Evolutionary conservation across 2,888 invertebrate genomes (phyloP), one percentile per base, ranked within the genome.

Genomic region (Cenopis cana): DNA sequence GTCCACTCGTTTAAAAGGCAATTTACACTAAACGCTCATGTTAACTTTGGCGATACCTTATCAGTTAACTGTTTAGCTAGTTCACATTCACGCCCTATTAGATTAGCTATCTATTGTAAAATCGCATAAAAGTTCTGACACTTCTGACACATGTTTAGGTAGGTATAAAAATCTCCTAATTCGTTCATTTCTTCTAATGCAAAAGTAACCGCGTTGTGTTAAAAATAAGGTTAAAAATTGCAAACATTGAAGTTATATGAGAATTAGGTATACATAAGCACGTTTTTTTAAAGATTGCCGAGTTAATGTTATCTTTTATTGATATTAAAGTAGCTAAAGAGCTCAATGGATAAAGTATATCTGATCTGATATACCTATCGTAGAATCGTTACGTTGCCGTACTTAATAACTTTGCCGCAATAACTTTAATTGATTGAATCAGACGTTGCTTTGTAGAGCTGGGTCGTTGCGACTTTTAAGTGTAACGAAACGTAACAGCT

Each of bases 31-130:
- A n/a, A n/a, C n/a, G n/a, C n/a, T 41, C 66, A 64, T 77, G 76
- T 77, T 77, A 74, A 79, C 77, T 74, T 70, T 75, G 73, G 69
- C 69, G 50, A 55, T 72, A 77, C 78, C 79, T 84, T 84, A 78
- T 74, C 64, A 64, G 64, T 78, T 81, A 82, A 81, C 82, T 81
- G 79, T 80, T 78, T 68, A 69, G 73, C 74, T 75, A 78, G 76
- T 76, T 74, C 76, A 79, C 79, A 77, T 75, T 75, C 77, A 79
- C 79, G 78, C 77, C 75, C 73, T 73, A 57, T 54, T 33, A 80
- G 84, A 85, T 85, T 77, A 85, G 81, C 82, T 83, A 82, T 72
- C 17, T 50, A 41, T 29, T 54, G 54, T 55, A 50, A 71, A 61
- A 66, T 41, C 54, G 24, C 54, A 41, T 29, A 50, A 11, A 18